Conservation (phyloP, 2,113 vertebrate species). For the Hydrolagus affinis region DNA sequence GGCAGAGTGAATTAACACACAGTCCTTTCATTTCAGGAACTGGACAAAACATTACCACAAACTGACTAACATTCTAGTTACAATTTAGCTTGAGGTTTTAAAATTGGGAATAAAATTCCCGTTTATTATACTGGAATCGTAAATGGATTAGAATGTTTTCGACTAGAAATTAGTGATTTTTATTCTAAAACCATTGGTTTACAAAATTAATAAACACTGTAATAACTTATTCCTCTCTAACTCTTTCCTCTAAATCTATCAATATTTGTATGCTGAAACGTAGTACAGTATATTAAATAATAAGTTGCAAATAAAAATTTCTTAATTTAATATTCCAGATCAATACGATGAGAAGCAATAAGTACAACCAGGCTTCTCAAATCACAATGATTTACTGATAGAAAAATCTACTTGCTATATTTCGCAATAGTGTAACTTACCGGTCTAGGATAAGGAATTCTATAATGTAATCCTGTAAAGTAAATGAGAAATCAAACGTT, state of each 20-base stretch:
- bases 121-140: not conserved
- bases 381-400: too few relatives aligned
- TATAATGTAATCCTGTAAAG: constrained; percentile 74
- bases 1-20: too few relatives aligned
- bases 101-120: not conserved
- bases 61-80: not conserved
- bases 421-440: constrained; percentile 58
- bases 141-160: not conserved
- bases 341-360: too few relatives aligned
- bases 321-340: too few relatives aligned
- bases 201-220: not conserved
- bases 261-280: too few relatives aligned
- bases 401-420: too few relatives aligned
- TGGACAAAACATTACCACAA: too few relatives aligned
- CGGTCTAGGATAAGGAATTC: constrained; percentile 82
- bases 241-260: constrained; percentile 85
- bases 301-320: too few relatives aligned
- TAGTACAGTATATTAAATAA: too few relatives aligned
- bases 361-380: too few relatives aligned
- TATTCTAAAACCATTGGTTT: not conserved
- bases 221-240: constrained; percentile 54
- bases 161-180: not conserved
- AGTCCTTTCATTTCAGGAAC: too few relatives aligned
- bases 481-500: constrained; percentile 6
- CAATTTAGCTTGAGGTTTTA: not conserved